Percentiles rank a stretch among this genome's conserved stretches.
phyloP scores from a whole-genome alignment of 2,113 vertebrate genomes.

The Cyanistes caeruleus region DNA sequence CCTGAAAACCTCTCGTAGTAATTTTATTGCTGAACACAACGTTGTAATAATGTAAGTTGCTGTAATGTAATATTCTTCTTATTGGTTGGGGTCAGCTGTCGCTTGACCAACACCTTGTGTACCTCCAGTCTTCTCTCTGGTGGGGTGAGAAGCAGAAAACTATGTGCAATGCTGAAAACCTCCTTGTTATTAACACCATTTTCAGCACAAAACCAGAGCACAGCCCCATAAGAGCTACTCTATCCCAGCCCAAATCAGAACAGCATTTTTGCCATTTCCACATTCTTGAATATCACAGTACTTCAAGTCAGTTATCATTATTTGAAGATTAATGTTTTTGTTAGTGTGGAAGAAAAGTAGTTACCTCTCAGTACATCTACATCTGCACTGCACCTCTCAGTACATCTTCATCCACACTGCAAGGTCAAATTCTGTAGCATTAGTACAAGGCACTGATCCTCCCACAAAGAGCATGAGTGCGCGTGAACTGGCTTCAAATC shows the following conservation, averaged over 20 bases:
- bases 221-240: background rate
- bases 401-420: background rate
- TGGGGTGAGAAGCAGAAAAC: background rate
- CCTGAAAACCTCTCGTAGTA: background rate
- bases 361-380: background rate
- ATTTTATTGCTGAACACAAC: background rate
- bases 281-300: background rate
- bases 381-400: too few relatives aligned
- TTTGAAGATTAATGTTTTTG: background rate
- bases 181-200: accelerated
- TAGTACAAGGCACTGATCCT: background rate
- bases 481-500: background rate
- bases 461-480: background rate
- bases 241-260: background rate
- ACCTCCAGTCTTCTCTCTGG: background rate
- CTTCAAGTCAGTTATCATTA: background rate
- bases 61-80: background rate
- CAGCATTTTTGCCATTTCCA: background rate
- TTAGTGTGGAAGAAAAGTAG: background rate
- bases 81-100: background rate
- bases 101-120: accelerated
- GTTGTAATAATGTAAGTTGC: too few relatives aligned
- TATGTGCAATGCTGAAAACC: background rate
- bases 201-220: background rate
- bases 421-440: background rate